These are phyloP conservation scores for Phrynocephalus forsythii DNA, from an alignment of 2,797 vertebrate genomes.

Conservation along the genomic window DNA sequence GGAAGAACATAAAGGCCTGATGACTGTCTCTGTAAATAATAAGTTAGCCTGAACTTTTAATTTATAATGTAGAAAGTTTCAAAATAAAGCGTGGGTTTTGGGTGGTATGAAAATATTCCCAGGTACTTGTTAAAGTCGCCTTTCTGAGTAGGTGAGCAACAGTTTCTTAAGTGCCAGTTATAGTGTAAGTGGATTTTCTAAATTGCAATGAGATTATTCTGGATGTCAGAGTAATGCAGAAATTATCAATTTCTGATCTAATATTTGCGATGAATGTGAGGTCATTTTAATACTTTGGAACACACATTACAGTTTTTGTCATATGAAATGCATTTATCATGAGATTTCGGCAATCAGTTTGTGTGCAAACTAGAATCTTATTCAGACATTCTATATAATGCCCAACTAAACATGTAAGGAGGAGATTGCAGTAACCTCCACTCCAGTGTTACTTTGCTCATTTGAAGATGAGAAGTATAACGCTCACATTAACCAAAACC, in stretches of 20 bases:
- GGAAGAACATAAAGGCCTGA: background rate
- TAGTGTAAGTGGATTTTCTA: background rate
- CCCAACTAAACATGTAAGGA: no score
- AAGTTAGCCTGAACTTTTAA: background rate
- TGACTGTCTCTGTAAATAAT: background rate
- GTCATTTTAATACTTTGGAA: background rate
- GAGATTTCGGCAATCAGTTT: background rate
- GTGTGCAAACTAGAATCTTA: no score
- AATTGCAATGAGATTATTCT: background rate
- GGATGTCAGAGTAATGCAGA: background rate
- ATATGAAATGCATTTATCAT: background rate
- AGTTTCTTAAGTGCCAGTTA: slow-evolving; percentile 5
- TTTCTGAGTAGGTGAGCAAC: slow-evolving; percentile 2
- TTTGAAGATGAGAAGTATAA: no score
- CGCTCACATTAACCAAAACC: no score
- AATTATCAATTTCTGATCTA: background rate
- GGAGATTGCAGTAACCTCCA: no score
- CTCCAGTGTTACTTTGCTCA: no score
- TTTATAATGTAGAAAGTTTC: slow-evolving; percentile 13
- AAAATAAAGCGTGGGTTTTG: slow-evolving; percentile 11
- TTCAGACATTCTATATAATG: no score
- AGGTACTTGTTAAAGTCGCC: slow-evolving; percentile 9
- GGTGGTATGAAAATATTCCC: slow-evolving; percentile 9
- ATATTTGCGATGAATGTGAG: background rate
- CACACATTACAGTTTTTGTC: background rate